Base-by-base conservation (phyloP, 2,888 invertebrate species). In the Scaeva pyrastri region DNA sequence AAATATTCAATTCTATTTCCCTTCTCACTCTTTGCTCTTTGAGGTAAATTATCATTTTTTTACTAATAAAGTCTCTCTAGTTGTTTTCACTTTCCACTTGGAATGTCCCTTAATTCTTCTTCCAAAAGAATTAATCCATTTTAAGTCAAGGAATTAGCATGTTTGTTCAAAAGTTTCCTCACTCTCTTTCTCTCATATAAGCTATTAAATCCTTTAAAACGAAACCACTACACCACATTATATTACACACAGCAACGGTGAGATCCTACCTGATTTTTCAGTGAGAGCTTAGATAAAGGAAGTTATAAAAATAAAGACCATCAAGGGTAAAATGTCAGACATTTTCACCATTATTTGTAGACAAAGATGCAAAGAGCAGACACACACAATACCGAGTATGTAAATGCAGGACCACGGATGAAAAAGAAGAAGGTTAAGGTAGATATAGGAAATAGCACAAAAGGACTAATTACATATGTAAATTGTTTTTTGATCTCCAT, bases 401-500 rank as follows among this genome's bases (percentile, higher is more conserved):
- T 0, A 10, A 43, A 39, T 26, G 39, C 23, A n/a, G 31, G 39
- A 11, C 31, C 8, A 50, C 19, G 16, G 10, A 50, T 1, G 12
- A n/a, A 31, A 11, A 26, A 55, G 26, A 16, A 12, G 19, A 5
- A 1, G 39, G n/a, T 14, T 1, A 19, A 36, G 12, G 8, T 21
- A 2, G 11, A 76, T 72, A 52, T 14, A 50, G 62, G 48, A 50
- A 64, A 60, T 70, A 76, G 19, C 60, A 78, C 78, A 79, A 79
- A 83, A 64, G 79, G 79, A 80, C 80, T 88, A 88, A 88, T 88
- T 88, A 88, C 88, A 82, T 88, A 88, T 88, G 88, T 83, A 88
- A 88, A 88, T 88, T 88, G 88, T 88, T 88, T 88, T 88, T 88
- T 88, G 88, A 88, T 88, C 88, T 86, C 73, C 85, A 83, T 81